A percentile compares a stretch with the other conserved stretches of the same genome.
phyloP scores from a whole-genome alignment of 2,113 vertebrate species.

The Pygoscelis adeliae region DNA sequence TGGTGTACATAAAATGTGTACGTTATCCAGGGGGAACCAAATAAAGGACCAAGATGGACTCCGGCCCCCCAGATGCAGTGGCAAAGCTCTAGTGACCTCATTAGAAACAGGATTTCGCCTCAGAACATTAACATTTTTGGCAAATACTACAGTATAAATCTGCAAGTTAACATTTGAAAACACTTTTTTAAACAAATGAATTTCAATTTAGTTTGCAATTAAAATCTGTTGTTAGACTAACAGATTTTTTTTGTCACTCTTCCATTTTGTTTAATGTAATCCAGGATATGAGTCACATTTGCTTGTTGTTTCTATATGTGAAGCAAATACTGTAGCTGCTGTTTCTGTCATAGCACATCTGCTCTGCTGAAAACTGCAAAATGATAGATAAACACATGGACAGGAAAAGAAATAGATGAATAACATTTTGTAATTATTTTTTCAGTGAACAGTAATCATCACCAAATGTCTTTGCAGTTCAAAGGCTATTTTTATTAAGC shows the following conservation, averaged over 20 bases:
- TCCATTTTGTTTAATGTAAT: conserved; percentile 68
- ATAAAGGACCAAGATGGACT: background rate
- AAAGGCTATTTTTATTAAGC: conserved; percentile 29
- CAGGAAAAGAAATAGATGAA: conserved; percentile 50
- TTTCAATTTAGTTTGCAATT: conserved; percentile 70
- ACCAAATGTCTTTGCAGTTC: conserved; percentile 44
- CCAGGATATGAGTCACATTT: conserved; percentile 61
- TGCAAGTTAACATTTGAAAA: conserved; percentile 58
- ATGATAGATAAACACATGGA: conserved; percentile 72
- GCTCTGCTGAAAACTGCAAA: conserved; percentile 73
- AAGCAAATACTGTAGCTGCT: conserved; percentile 68
- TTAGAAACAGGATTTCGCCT: conserved; percentile 37
- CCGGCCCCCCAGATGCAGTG: background rate
- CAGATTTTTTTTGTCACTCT: conserved; percentile 71
- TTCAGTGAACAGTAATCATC: conserved; percentile 46
- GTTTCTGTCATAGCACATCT: conserved; percentile 70
- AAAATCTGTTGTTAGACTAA: conserved; percentile 69
- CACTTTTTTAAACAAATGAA: conserved; percentile 65
- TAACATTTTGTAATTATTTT: conserved; percentile 40
- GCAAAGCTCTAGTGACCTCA: conserved; percentile 53
- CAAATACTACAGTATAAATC: conserved; percentile 32
- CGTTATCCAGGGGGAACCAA: background rate
- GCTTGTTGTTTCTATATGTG: conserved; percentile 71
- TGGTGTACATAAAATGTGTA: background rate
- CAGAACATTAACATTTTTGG: conserved; percentile 52